These are phyloP conservation scores for Mamestra brassicae DNA, from an alignment of 2,888 invertebrate species.

Conservation along the genomic window DNA sequence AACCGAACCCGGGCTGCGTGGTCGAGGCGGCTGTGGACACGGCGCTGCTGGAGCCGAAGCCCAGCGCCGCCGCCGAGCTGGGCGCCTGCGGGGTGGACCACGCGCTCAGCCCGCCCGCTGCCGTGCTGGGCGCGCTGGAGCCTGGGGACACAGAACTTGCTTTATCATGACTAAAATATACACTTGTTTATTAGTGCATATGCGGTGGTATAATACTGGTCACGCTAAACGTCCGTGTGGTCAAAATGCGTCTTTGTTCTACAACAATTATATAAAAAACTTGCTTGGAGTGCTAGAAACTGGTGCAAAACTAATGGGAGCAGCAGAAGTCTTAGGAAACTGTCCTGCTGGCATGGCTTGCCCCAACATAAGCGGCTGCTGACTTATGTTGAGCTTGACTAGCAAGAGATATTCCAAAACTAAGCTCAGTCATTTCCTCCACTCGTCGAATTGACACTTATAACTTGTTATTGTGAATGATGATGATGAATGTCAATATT, in stretches of 20 bases:
- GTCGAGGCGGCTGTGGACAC: slow-evolving; percentile 33
- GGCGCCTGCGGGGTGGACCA: slow-evolving; percentile 34
- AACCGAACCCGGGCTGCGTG: slow-evolving; percentile 20
- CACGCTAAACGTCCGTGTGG: too few relatives aligned
- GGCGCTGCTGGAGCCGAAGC: slow-evolving; percentile 52
- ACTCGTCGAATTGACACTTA: too few relatives aligned
- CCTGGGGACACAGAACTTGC: background rate
- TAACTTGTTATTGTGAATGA: too few relatives aligned
- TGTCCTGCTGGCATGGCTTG: slow-evolving; percentile 33
- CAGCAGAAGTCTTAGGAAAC: slow-evolving; percentile 41
- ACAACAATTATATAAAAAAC: background rate
- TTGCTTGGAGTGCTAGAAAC: slow-evolving; percentile 26
- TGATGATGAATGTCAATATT: too few relatives aligned
- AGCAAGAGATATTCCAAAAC: slow-evolving; percentile 44
- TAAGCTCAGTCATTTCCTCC: slow-evolving; percentile 34
- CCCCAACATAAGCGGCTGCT: slow-evolving; percentile 31
- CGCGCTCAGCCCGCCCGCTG: slow-evolving; percentile 32
- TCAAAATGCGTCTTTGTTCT: too few relatives aligned
- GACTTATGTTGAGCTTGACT: slow-evolving; percentile 36
- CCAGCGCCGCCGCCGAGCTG: slow-evolving; percentile 64
- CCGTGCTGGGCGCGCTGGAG: slow-evolving; percentile 17
- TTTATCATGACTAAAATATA: too few relatives aligned
- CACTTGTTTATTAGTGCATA: too few relatives aligned
- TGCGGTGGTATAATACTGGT: too few relatives aligned
- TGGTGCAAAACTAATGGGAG: slow-evolving; percentile 28